A percentile compares a stretch with the other conserved stretches of the same genome.
These are phyloP conservation scores for Yponomeuta plumbellus DNA, from an alignment of 2,888 invertebrate genomes.

Conservation along the genomic window DNA sequence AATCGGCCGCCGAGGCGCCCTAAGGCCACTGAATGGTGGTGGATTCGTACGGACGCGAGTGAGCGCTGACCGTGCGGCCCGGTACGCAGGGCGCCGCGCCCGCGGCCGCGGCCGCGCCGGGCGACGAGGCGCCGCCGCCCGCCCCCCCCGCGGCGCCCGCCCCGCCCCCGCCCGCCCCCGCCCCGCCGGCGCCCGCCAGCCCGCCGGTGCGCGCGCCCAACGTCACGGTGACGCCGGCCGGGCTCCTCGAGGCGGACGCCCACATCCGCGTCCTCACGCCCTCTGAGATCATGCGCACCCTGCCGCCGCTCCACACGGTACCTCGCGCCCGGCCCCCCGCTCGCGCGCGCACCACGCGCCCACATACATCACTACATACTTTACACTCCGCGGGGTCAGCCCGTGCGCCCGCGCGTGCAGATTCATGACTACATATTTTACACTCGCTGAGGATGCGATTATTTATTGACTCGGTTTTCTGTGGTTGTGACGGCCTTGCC, in stretches of 20 bases:
- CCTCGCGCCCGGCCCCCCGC: conserved; percentile 36
- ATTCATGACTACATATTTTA: too few relatives aligned
- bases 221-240: conserved; percentile 81
- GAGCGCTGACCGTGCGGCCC: too few relatives aligned
- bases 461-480: too few relatives aligned
- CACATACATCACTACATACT: conserved; percentile 14
- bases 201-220: conserved; percentile 79
- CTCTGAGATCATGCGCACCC: conserved; percentile 93
- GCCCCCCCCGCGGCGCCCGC: conserved; percentile 23
- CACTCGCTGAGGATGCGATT: too few relatives aligned
- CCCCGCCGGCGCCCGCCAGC: conserved; percentile 32
- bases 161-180: conserved; percentile 29
- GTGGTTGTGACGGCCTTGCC: too few relatives aligned
- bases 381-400: conserved; percentile 1
- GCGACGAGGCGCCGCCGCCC: conserved; percentile 27
- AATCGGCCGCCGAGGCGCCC: too few relatives aligned
- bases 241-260: conserved; percentile 81
- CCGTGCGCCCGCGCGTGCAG: too few relatives aligned
- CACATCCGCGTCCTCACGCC: conserved; percentile 93
- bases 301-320: conserved; percentile 85
- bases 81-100: background rate
- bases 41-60: too few relatives aligned
- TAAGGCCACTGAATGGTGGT: too few relatives aligned
- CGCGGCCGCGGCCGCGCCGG: background rate
- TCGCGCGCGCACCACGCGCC: conserved; percentile 23